A percentile compares a stretch with the other conserved stretches of the same genome.
Evolutionary conservation across 2,888 invertebrate species (phyloP).

Genomic region (Drosophila atroscutellata): DNA sequence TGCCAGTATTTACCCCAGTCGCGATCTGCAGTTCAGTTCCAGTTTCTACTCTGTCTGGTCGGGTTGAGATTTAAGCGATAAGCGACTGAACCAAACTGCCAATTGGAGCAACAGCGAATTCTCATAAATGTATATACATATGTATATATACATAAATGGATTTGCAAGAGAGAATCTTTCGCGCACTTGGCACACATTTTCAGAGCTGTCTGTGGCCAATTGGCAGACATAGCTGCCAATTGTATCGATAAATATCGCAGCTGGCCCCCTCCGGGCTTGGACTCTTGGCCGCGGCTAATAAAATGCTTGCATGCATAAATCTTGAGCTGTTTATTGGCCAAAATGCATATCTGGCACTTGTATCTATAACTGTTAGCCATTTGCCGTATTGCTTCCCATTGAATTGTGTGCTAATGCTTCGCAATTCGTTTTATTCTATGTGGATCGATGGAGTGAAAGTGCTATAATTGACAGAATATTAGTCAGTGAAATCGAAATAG

Average conservation of each 20-base stretch:
- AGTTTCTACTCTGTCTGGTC: constrained; percentile 10
- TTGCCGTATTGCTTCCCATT: constrained; percentile 35
- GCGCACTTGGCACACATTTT: constrained; percentile 62
- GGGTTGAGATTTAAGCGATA: constrained; percentile 50
- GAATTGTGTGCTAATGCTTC: constrained; percentile 49
- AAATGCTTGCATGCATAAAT: constrained; percentile 66
- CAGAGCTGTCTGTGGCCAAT: constrained; percentile 49
- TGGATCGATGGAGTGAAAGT: constrained; percentile 1
- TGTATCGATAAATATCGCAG: constrained; percentile 66
- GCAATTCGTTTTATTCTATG: constrained; percentile 28
- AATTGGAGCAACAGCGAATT: constrained; percentile 35
- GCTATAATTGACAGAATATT: constrained; percentile 22
- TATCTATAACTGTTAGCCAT: constrained; percentile 35
- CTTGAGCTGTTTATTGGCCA: constrained; percentile 55
- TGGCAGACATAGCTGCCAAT: constrained; percentile 56
- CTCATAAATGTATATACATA: neutral
- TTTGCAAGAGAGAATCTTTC: constrained; percentile 25
- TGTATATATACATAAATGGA: neutral
- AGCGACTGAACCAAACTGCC: constrained; percentile 48
- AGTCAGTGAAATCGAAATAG: constrained; percentile 16
- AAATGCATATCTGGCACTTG: constrained; percentile 28
- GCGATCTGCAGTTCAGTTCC: constrained; percentile 14
- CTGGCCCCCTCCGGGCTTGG: constrained; percentile 35
- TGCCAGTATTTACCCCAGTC: constrained; percentile 23
- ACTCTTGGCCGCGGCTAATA: constrained; percentile 40